Evolutionary conservation across 23 tunicate species (phyloP), one percentile per base, ranked within the genome.

Genomic region (Trididemnum clinides): DNA sequence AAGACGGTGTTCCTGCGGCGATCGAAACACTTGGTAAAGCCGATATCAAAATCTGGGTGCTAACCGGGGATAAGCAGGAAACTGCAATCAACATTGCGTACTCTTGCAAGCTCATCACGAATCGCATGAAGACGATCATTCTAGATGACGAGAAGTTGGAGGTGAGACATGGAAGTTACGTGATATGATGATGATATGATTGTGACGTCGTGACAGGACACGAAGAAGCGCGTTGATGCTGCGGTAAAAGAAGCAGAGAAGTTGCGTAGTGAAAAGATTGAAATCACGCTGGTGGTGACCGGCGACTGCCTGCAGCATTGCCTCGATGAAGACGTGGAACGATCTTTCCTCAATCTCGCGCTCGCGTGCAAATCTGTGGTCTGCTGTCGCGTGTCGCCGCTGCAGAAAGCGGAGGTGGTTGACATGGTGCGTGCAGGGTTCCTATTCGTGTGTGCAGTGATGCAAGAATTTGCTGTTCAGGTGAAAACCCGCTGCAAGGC

Each of bases 11-110:
- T 37, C 99, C 99, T 7, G 99, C 91, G 51, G 89, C 99, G 44
- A 96, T 96, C 28, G 66, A 86, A 0, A 91, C 66, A 35, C 70
- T 96, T 50, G 64, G 82, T 23, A 85, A 88, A 36, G 99, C 99
- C 3, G 91, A 85, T 36, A 96, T 96, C 82, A 88, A 87, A 50
- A 86, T 96, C 12, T 96, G 99, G 99, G 92, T 96, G 84, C 71
- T 96, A 71, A 96, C 99, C n/a, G 99, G 99, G 12, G 99, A 96
- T 72, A 96, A 96, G 65, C 90, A 75, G 64, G 99, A 96, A 72
- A 96, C 99, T 1, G 99, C 99, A 3, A 86, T 96, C 80, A 96
- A 96, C 91, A 96, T 96, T 51, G 99, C 97, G 22, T 82, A 87
- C 72, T 88, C 95, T 18, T 91, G 96, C 59, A 78, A 91, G 20